Percentiles rank a stretch among this genome's conserved stretches.
Evolutionary conservation across 1,140 invertebrate genomes (phyloP).

Genomic region (Calycopis cecrops): DNA sequence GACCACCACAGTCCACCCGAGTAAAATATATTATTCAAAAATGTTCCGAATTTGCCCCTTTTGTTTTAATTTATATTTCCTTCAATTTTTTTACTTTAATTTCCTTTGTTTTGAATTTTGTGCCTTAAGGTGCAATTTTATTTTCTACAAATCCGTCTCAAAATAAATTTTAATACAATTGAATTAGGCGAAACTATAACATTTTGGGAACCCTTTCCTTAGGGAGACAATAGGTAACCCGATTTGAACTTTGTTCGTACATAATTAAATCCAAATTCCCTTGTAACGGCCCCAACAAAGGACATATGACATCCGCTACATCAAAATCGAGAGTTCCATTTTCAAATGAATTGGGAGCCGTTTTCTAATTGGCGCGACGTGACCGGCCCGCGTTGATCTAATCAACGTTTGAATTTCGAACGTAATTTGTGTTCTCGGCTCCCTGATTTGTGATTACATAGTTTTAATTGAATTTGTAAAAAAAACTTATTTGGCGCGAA

Average conservation of each 20-base stretch:
- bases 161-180: too few relatives aligned
- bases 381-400: conserved; percentile 59
- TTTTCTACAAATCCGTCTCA: too few relatives aligned
- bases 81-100: too few relatives aligned
- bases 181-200: too few relatives aligned
- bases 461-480: too few relatives aligned
- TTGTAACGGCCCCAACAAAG: conserved; percentile 30
- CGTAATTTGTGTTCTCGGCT: conserved; percentile 48
- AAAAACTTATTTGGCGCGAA: too few relatives aligned
- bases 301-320: conserved; percentile 63
- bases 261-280: conserved; percentile 22
- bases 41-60: too few relatives aligned
- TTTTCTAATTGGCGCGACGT: conserved; percentile 70
- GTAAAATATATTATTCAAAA: too few relatives aligned
- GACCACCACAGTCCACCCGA: too few relatives aligned
- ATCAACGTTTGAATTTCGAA: conserved; percentile 57
- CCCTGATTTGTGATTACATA: conserved; percentile 29
- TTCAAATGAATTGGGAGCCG: conserved; percentile 66
- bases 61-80: too few relatives aligned
- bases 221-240: conserved; percentile 17
- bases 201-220: conserved; percentile 28
- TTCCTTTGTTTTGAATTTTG: too few relatives aligned
- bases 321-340: conserved; percentile 71
- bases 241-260: conserved; percentile 24
- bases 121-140: too few relatives aligned